Conservation (phyloP, 37 sponge, comb jelly and placozoan genomes). For the Corticium candelabrum region DNA sequence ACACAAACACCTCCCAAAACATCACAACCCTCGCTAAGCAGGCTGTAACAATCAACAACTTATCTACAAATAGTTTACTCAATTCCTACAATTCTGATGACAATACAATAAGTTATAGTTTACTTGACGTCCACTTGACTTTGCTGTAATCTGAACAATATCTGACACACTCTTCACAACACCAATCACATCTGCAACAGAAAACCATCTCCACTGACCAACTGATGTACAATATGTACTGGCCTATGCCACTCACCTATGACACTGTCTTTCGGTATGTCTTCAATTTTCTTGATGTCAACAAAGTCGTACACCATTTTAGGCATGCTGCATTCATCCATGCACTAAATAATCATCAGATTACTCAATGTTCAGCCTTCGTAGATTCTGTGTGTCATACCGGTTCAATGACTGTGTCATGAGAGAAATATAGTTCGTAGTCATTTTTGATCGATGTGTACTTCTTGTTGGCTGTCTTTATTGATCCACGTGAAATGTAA, state of each 20-base stretch:
- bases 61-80: too few species aligned
- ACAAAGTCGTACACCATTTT: constrained; percentile 51
- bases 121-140: constrained; percentile 20
- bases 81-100: too few species aligned
- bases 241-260: constrained; percentile 44
- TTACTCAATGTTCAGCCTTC: neutral
- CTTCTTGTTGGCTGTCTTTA: constrained; percentile 82
- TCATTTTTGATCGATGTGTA: constrained; percentile 76
- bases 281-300: constrained; percentile 48
- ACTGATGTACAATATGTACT: too few species aligned
- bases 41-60: too few species aligned
- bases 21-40: too few species aligned
- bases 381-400: constrained; percentile 25
- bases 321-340: constrained; percentile 35
- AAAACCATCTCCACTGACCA: neutral
- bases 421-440: constrained; percentile 62
- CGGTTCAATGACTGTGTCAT: constrained; percentile 64
- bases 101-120: too few species aligned
- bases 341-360: constrained; percentile 46
- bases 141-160: constrained; percentile 33
- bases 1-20: too few species aligned
- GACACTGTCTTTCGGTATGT: constrained; percentile 32
- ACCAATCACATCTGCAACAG: constrained; percentile 66
- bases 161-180: constrained; percentile 54
- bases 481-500: constrained; percentile 51